phyloP scores from a whole-genome alignment of 2,888 invertebrate species.

The Trissolcus brochymenae region DNA sequence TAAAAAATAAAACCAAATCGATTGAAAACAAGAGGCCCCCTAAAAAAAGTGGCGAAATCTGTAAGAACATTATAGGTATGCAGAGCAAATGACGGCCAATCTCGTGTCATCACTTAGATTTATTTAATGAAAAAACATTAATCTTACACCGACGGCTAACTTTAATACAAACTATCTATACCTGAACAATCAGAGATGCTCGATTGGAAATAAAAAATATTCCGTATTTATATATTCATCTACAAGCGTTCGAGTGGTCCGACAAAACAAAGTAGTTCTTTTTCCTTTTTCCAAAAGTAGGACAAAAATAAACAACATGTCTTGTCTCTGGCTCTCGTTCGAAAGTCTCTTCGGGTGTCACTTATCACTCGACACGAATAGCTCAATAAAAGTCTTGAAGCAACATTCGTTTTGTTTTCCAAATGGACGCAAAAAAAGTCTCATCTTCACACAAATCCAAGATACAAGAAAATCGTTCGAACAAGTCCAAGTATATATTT shows the following conservation, averaged over 20 bases:
- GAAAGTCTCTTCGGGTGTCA: slow-evolving; percentile 59
- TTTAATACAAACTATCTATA: slow-evolving; percentile 1
- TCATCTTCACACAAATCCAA: too few species aligned
- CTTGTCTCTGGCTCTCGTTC: slow-evolving; percentile 66
- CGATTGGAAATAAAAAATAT: too few species aligned
- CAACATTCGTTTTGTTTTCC: too few species aligned
- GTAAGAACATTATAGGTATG: slow-evolving; percentile 38
- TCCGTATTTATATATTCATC: neutral
- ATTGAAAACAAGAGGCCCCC: neutral
- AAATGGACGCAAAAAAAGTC: too few species aligned
- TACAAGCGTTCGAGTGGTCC: neutral
- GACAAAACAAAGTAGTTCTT: neutral
- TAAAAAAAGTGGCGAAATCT: neutral
- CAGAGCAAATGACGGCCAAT: slow-evolving; percentile 3
- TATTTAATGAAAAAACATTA: slow-evolving; percentile 16
- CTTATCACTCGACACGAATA: slow-evolving; percentile 60
- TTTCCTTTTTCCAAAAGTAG: slow-evolving; percentile 37
- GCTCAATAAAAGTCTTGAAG: too few species aligned
- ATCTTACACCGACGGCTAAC: slow-evolving; percentile 4
- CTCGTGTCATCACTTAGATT: slow-evolving; percentile 8
- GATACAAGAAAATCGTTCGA: too few species aligned
- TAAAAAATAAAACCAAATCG: slow-evolving; percentile 11
- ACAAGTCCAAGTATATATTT: too few species aligned
- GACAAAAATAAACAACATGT: slow-evolving; percentile 55
- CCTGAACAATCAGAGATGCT: neutral